Conservation (phyloP, 1,140 invertebrate genomes). For the Panonychus citri region DNA sequence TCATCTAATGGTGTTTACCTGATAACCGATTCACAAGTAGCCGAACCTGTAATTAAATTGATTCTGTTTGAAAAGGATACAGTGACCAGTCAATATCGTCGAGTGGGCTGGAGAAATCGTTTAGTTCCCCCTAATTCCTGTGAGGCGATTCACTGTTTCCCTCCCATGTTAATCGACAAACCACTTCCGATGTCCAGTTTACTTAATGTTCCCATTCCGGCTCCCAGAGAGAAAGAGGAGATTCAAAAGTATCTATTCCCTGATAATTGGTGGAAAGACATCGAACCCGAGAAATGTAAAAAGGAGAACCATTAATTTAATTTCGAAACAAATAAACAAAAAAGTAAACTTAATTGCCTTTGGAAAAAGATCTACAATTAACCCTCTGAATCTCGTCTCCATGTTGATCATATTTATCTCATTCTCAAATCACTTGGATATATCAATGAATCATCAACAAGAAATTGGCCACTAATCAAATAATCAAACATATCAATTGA, state of each 20-base stretch:
- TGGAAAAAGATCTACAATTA: no score
- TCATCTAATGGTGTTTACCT: slow-evolving; percentile 24
- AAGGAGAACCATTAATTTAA: neutral
- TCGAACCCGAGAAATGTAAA: slow-evolving; percentile 28
- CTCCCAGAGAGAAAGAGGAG: slow-evolving; percentile 33
- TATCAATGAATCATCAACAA: no score
- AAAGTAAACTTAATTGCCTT: no score
- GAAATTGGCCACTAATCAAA: no score
- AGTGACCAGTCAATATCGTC: slow-evolving; percentile 22
- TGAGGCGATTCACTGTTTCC: slow-evolving; percentile 32
- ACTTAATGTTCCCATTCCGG: slow-evolving; percentile 24
- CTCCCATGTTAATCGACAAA: slow-evolving; percentile 26
- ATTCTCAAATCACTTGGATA: no score
- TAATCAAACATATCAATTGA: no score
- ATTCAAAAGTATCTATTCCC: slow-evolving; percentile 37
- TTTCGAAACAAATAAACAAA: no score
- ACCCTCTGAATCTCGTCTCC: no score
- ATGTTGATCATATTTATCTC: no score
- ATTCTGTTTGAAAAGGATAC: slow-evolving; percentile 24
- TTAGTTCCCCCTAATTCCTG: slow-evolving; percentile 31
- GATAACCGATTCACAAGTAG: neutral
- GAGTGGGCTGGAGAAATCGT: slow-evolving; percentile 32
- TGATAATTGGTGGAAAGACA: slow-evolving; percentile 34
- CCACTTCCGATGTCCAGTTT: slow-evolving; percentile 30
- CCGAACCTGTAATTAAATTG: slow-evolving; percentile 14